Evolutionary conservation across 1,140 invertebrate species (phyloP).

Genomic region (Drosophila pandora): DNA sequence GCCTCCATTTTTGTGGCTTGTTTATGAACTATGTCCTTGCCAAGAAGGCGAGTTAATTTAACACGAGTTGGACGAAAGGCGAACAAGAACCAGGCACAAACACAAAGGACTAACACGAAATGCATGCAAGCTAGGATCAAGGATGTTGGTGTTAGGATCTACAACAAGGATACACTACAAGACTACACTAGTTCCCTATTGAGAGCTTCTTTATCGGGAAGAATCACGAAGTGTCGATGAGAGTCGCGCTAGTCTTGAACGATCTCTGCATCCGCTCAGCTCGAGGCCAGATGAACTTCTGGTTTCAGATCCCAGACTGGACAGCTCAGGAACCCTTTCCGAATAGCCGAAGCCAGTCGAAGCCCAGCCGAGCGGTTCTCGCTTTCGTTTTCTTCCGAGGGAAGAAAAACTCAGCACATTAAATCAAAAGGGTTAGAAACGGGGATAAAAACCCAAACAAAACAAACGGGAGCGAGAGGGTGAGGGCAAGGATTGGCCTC

Average conservation of each 20-base stretch:
- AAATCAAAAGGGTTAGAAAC: slow-evolving; percentile 72
- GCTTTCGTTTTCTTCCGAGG: slow-evolving; percentile 66
- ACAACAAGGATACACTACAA: slow-evolving; percentile 28
- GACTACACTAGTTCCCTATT: slow-evolving; percentile 18
- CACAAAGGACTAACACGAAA: slow-evolving; percentile 59
- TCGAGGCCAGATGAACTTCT: slow-evolving; percentile 82
- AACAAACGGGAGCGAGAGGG: slow-evolving; percentile 12
- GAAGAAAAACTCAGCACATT: slow-evolving; percentile 58
- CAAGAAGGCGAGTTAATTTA: slow-evolving; percentile 12
- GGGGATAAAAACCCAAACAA: slow-evolving; percentile 21
- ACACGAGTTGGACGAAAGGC: slow-evolving; percentile 16
- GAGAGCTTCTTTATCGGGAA: slow-evolving; percentile 5
- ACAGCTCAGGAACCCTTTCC: slow-evolving; percentile 67
- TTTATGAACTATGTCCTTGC: slow-evolving; percentile 1
- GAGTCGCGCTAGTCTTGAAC: slow-evolving; percentile 38
- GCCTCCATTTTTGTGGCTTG: slow-evolving; percentile 47
- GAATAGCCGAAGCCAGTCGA: slow-evolving; percentile 20
- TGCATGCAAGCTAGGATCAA: slow-evolving; percentile 56
- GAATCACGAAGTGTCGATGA: slow-evolving; percentile 29
- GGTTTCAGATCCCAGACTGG: slow-evolving; percentile 44
- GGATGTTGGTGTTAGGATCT: slow-evolving; percentile 33
- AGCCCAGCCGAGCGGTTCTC: neutral
- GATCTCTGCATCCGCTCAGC: slow-evolving; percentile 75
- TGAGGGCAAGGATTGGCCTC: slow-evolving; percentile 48
- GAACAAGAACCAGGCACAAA: slow-evolving; percentile 53